Evolutionary conservation across 2,888 invertebrate genomes (phyloP), one percentile per base, ranked within the genome.

Genomic region (Ariolimax columbianus): DNA sequence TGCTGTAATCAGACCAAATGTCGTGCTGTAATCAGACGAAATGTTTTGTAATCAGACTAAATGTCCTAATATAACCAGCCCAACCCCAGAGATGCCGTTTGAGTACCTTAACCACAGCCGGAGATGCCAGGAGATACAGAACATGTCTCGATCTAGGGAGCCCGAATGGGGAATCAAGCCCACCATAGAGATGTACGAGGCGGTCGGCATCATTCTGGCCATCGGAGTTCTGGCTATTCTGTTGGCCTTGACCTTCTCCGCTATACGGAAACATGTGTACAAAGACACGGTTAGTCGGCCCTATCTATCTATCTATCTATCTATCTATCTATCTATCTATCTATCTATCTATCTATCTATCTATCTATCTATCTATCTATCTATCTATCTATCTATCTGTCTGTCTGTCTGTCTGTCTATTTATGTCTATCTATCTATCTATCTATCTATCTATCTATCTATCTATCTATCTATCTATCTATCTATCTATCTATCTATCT

Each of bases 121-220:
- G 38, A 19, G 30, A 7, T 88, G 88, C 59, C 81, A 47, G 47
- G 82, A 33, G 68, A 79, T 88, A 63, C 79, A 68, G n/a, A 86
- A 86, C 70, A n/a, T 19, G 7, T 84, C 87, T 11, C 23, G n/a
- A 9, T 72, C 83, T 55, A 75, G 83, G 14, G 85, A 77, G 0
- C 9, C 0, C 1, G n/a, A 26, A 17, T 73, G 47, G 9, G 91
- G 90, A 9, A 85, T 91, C 30, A 59, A 77, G 26, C 87, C 90
- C 0, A 87, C 90, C 0, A 87, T 92, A 38, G 89, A 89, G 70
- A 86, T 89, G 75, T 89, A 88, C 82, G 90, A 91, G 83, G 90
- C 90, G 0, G 75, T 91, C 14, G 51, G 90, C 59, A 87, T 91
- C 17, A 89, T 92, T 73, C 63, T 90, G 1, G 91, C 89, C 4